Percentiles rank a stretch among this genome's conserved stretches.
Conservation (phyloP, 2,888 invertebrate species). For the Tetanocera ferruginea region DNA sequence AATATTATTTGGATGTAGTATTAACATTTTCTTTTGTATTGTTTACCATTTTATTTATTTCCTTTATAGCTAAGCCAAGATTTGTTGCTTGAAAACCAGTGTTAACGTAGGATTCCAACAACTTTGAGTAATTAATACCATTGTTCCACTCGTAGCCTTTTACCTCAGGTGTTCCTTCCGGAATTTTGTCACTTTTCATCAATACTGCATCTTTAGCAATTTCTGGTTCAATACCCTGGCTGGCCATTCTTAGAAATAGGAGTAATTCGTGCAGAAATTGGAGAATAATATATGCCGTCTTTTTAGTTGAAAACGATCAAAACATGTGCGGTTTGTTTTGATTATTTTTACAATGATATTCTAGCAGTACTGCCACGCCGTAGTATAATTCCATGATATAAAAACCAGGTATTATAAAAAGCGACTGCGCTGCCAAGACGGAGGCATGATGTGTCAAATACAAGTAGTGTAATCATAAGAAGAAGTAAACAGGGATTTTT, state of each 20-base stretch:
- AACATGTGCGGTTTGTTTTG: neutral
- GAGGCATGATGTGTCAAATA: no score
- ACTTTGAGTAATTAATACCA: conserved; percentile 86
- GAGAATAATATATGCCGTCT: neutral
- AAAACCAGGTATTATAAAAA: no score
- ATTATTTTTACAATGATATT: neutral
- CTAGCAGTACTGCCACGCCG: neutral
- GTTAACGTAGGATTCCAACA: conserved; percentile 83
- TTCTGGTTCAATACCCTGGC: conserved; percentile 62
- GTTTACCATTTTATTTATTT: conserved; percentile 90
- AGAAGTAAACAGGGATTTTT: no score
- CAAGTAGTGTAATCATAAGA: no score
- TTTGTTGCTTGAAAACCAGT: conserved; percentile 99
- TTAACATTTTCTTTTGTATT: neutral
- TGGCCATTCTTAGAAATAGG: conserved; percentile 54
- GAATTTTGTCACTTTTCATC: conserved; percentile 77
- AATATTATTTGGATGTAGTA: conserved; percentile 33
- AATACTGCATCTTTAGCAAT: conserved; percentile 81
- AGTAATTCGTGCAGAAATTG: neutral
- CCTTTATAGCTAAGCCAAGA: conserved; percentile 90
- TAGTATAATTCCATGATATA: no score
- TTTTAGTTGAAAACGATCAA: neutral
- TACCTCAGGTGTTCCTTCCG: conserved; percentile 78
- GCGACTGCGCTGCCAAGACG: no score
- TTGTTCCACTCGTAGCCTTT: conserved; percentile 94